These are phyloP conservation scores for Neelides sp. DNA, from an alignment of 1,140 invertebrate species.

Conservation along the genomic window DNA sequence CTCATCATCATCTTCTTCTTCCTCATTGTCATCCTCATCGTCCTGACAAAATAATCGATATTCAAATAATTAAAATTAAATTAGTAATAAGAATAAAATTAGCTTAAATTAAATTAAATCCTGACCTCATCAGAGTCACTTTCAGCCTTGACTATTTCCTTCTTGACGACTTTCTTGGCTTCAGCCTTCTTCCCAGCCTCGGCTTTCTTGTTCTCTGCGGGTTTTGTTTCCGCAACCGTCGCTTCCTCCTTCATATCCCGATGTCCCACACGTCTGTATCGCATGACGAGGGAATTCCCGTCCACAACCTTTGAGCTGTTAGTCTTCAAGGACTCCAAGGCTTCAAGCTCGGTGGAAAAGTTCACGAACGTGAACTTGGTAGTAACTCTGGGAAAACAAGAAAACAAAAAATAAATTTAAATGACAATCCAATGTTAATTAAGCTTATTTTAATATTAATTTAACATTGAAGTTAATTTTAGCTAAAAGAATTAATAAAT, in stretches of 20 bases:
- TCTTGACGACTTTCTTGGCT: conserved; percentile 3
- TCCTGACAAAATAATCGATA: conserved; percentile 10
- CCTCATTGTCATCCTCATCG: conserved; percentile 9
- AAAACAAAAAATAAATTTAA: neutral
- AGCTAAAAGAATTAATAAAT: neutral
- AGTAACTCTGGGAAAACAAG: neutral
- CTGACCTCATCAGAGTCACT: conserved; percentile 9
- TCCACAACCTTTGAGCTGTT: conserved; percentile 5
- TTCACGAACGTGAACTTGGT: conserved; percentile 19
- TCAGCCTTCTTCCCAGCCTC: neutral
- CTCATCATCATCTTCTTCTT: neutral
- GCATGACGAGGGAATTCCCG: conserved; percentile 19
- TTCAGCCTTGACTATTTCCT: neutral
- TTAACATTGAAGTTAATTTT: neutral
- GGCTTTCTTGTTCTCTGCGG: neutral
- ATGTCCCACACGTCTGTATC: conserved; percentile 11
- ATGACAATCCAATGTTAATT: neutral
- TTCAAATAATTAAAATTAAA: conserved; percentile 1
- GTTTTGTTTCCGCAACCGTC: neutral
- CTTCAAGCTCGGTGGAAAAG: conserved; percentile 14
- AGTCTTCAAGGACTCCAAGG: conserved; percentile 14
- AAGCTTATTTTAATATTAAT: neutral
- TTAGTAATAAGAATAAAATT: neutral
- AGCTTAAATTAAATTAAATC: neutral
- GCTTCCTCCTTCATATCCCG: conserved; percentile 4